These are phyloP conservation scores for Mionectes macconnelli DNA, from an alignment of 2,113 vertebrate species.

Conservation along the genomic window DNA sequence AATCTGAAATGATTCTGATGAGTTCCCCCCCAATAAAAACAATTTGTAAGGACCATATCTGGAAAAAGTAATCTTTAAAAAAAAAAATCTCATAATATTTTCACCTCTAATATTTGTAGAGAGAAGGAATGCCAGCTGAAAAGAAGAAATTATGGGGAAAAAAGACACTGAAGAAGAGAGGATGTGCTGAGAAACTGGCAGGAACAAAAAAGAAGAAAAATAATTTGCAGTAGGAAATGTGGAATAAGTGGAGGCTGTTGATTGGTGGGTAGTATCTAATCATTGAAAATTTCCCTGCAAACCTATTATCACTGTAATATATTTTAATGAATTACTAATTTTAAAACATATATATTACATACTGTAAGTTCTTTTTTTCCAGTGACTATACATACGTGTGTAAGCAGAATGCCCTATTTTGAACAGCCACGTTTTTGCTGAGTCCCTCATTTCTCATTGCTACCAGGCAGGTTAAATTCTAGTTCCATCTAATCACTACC, in stretches of 20 bases:
- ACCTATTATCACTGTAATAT: background rate
- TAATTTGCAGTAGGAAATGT: background rate
- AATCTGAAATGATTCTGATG: background rate
- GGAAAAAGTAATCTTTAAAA: background rate
- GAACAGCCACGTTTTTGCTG: background rate
- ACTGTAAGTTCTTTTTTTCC: background rate
- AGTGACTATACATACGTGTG: background rate
- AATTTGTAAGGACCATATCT: background rate
- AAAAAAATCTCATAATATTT: background rate
- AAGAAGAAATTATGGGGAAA: background rate
- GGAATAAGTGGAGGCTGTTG: background rate
- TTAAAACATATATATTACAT: background rate
- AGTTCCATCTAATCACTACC: background rate
- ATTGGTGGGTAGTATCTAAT: background rate
- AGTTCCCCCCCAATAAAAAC: too few species aligned
- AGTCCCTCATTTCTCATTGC: background rate
- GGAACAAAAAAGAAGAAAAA: background rate
- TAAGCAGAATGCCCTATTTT: background rate
- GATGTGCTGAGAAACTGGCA: background rate
- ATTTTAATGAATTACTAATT: background rate
- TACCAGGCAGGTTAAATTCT: slow-evolving; percentile 1
- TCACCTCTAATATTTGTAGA: background rate
- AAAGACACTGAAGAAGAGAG: background rate
- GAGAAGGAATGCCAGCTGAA: background rate
- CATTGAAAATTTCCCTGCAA: background rate